Base-by-base conservation (phyloP, 1,140 invertebrate species). In the Drosophila littoralis region DNA sequence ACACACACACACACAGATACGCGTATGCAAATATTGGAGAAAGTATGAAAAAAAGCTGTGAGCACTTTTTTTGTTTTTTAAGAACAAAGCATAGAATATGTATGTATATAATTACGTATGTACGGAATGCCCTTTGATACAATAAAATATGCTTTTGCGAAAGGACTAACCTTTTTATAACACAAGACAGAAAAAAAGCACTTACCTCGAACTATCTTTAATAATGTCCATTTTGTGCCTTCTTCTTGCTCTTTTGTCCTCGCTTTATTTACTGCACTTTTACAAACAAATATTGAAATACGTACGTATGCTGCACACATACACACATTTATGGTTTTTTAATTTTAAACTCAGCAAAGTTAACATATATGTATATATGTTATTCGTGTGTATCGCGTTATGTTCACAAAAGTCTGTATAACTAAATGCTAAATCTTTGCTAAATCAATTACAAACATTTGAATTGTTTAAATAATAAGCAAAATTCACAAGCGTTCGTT, bases 171-270 rank as follows among this genome's bases (percentile, higher is more conserved):
- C 6, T 7, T 40, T 40, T n/a, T n/a, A 10, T 12, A 10, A 12
- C 8, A 22, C 17, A 22, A 2, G 17, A 10, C 15, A 28, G 3
- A 48, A 12, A 48, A 28, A 28, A 48, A 28, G 6, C 40, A 38
- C 43, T 67, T 67, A 72, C 69, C 69, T 72, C 7, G 64, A 36
- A 50, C 59, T 66, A 38, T 52, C 54, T 10, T 32, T 51, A 45
- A n/a, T 22, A 43, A 32, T 51, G 7, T 72, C 69, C 69, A 72
- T 72, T 33, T 72, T 72, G 22, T 28, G 17, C 1, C 10, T 50
- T 45, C 10, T 50, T 45, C 17, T 36, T 59, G 12, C 17, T 13
- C 6, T 45, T 32, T 22, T 28, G 33, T 13, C 22, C n/a, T 38
- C 33, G 13, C 33, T n/a, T 33, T 64, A 4, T 43, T 17, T 55